phyloP scores from a whole-genome alignment of 2,113 vertebrate genomes.

The Tragelaphus strepsiceros region DNA sequence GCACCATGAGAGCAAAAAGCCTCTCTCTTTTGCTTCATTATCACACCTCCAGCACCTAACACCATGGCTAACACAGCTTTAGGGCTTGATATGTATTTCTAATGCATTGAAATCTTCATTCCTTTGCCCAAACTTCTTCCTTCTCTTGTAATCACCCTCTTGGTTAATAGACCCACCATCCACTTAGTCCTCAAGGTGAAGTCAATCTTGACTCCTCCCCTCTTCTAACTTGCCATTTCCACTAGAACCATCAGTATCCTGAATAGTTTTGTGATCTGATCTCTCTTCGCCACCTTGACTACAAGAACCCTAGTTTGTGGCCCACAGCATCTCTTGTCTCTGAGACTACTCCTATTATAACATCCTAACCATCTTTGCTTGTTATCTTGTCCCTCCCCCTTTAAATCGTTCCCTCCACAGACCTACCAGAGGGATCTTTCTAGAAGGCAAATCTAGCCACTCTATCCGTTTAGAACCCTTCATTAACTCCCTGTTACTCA shows the following conservation, averaged over 20 bases:
- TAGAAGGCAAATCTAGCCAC: not conserved
- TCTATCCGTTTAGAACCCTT: not conserved
- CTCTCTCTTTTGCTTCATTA: not conserved
- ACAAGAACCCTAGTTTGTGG: not conserved
- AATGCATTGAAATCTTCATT: not conserved
- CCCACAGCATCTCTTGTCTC: not conserved
- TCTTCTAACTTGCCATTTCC: not conserved
- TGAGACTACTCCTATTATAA: not conserved
- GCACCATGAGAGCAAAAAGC: not conserved
- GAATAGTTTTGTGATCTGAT: not conserved
- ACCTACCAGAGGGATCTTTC: not conserved
- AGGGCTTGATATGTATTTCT: not conserved
- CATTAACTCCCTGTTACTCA: not conserved
- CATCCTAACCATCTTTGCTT: not conserved
- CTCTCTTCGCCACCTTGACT: not conserved
- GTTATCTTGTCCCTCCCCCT: not conserved
- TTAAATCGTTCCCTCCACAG: not conserved
- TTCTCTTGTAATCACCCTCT: not conserved
- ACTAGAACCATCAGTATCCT: not conserved
- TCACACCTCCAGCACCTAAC: not conserved
- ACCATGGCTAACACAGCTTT: not conserved
- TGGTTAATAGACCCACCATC: not conserved
- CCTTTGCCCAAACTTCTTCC: not conserved
- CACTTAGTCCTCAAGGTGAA: not conserved
- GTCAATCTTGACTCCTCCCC: not conserved